Evolutionary conservation across 2,888 invertebrate genomes (phyloP), one percentile per base, ranked within the genome.

Genomic region (Lasioglossum villosulum): DNA sequence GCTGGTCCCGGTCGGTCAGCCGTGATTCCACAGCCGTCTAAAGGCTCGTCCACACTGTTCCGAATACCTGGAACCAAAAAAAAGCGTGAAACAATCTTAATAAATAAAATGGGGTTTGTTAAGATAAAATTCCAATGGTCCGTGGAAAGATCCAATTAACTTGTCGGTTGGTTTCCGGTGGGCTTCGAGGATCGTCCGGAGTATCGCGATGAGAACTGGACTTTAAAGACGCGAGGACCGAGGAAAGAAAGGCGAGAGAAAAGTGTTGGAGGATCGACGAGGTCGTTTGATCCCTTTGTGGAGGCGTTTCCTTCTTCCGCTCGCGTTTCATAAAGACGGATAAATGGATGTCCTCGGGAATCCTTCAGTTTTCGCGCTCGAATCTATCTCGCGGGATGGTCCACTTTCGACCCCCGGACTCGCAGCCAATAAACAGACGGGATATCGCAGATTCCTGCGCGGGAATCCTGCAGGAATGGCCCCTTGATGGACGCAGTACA

Each of bases 261-360:
- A 66, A 30, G 34, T 19, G 66, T 2, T 19, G 34, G 59, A 12
- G 27, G 27, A 59, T 27, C 27, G 66, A 66, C 66, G 66, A 30
- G 34, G 66, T 34, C 66, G 66, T 66, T 66, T 66, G 66, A 66
- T 66, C 66, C 34, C 34, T 66, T 66, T 66, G 66, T 66, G 63
- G 63, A 30, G 66, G 30, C 63, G 27, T 59, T 27, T 27, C 63
- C 63, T 8, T 66, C 19, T 66, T 34, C 34, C 59, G n/a, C 59
- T 14, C 63, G 63, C 66, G 66, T 66, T 66, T 66, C 34, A 66
- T 66, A 66, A 66, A 66, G 66, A 66, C 66, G 52, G 66, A 66
- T 66, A 66, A 66, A 34, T 30, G 66, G 66, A 66, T 30, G 66
- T 66, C 34, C 6, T 34, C 6, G 66, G 66, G 30, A 66, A 66